A percentile compares a stretch with the other conserved stretches of the same genome.
phyloP scores from a whole-genome alignment of 2,888 invertebrate genomes.

The Ophioninae sp. region DNA sequence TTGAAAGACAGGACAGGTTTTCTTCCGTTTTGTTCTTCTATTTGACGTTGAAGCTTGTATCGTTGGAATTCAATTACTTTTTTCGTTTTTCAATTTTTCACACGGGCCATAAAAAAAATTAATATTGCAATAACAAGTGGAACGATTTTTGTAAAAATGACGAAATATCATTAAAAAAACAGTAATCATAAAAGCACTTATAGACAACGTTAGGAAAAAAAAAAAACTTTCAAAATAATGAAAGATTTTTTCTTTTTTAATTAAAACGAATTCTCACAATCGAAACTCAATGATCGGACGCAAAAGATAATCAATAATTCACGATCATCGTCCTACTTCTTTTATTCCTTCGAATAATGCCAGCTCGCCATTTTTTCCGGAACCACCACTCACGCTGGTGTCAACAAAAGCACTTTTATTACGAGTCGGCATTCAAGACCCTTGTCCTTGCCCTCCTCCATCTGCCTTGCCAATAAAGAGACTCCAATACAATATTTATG shows the following conservation, averaged over 20 bases:
- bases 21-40: not conserved
- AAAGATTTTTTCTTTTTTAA: too few relatives aligned
- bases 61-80: not conserved
- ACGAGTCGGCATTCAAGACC: not conserved
- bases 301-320: not conserved
- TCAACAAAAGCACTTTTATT: not conserved
- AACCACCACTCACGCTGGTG: not conserved
- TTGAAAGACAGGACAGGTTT: constrained; percentile 19
- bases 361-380: not conserved
- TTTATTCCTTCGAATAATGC: not conserved
- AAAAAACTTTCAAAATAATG: too few relatives aligned
- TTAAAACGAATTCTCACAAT: too few relatives aligned
- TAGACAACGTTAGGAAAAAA: too few relatives aligned
- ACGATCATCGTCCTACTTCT: not conserved
- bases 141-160: too few relatives aligned
- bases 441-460: not conserved
- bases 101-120: too few relatives aligned
- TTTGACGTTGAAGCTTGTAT: not conserved
- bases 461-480: not conserved
- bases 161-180: too few relatives aligned
- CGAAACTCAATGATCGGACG: not conserved
- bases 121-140: too few relatives aligned
- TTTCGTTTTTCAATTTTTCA: too few relatives aligned
- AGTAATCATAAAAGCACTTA: too few relatives aligned
- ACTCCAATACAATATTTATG: not conserved